Evolutionary conservation across 2,797 vertebrate genomes (phyloP), one percentile per base, ranked within the genome.

Genomic region (Anisognathus igniventris): DNA sequence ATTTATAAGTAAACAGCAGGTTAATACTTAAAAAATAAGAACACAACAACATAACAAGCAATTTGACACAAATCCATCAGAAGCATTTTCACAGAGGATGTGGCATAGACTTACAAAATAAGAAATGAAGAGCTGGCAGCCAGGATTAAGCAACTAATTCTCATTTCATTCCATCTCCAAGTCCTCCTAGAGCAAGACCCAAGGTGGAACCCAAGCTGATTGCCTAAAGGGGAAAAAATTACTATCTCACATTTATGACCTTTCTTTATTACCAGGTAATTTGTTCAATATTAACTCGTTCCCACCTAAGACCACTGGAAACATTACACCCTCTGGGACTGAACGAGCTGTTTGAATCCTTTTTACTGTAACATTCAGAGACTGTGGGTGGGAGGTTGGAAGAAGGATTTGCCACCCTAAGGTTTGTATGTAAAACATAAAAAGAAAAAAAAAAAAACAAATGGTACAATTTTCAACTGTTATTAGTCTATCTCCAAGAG

Each of bases 351-450:
- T 73, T 70, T 42, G n/a, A 73, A 35, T 82, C 7, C 7, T 74
- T 54, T 50, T 25, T 62, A 50, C 56, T 74, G 24, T n/a, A 72
- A 50, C 6, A 30, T 0, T 30, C 10, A 64, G 44, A 85, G 10
- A 54, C 14, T 16, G n/a, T 15, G n/a, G 2, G 6, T 10, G 4
- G 3, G 7, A 2, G 10, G 17, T 7, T 22, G 4, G 7, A 60
- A 25, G n/a, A 16, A 71, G 12, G 14, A 65, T 87, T 76, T 91
- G 6, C 7, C 21, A 12, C 40, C 8, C 6, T 53, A 53, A 70
- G 14, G 25, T 45, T 28, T 70, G 9, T n/a, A 30, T 6, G 12
- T 23, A 48, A 47, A 66, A 51, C 3, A 60, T 0, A 12, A 56
- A 33, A 56, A 56, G 4, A 24, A 33, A 56, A 14, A 42, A 79